Base-by-base conservation (phyloP, 2,888 invertebrate genomes). In the Latheticus oryzae region DNA sequence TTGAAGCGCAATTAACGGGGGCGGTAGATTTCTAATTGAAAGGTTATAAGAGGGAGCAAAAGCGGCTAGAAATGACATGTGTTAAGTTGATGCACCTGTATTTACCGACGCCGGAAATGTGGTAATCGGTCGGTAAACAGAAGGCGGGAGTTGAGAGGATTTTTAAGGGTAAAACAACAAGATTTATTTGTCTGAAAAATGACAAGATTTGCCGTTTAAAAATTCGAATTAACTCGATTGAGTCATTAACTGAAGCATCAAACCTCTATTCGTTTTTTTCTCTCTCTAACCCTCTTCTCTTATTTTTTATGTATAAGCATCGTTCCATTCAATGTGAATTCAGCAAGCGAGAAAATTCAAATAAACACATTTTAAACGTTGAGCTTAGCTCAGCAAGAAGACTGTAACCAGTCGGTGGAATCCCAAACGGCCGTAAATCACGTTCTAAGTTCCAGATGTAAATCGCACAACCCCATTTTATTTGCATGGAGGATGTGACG, bases 401-500 rank as follows among this genome's bases (percentile, higher is more conserved):
- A 64, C 63, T 57, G 63, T 60, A 62, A 58, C 63, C 42, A 42
- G 54, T 58, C 50, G 64, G 59, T 58, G 60, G 60, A 50, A 38
- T 60, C 60, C 43, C 62, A 51, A 17, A 47, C 54, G 61, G 58
- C 63, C 60, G 60, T 69, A 70, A 70, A 69, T 74, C 73, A 76
- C 74, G 62, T 67, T 72, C 74, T 75, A 67, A 68, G 62, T 61
- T 45, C 60, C 58, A 63, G 65, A 76, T 77, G 74, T 73, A 72
- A 69, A 72, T 70, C 72, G 67, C 71, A n/a, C n/a, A 66, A 69
- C 73, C 71, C 75, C 76, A 69, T 78, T 78, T 76, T 76, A 78
- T 78, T 78, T 78, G 78, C 77, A 78, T 78, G 75, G 77, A 75
- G 76, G 76, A 77, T 71, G 78, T 76, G 76, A 77, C 76, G 76